Base-by-base conservation (phyloP, 2,888 invertebrate genomes). In the Dynastes tityus region DNA sequence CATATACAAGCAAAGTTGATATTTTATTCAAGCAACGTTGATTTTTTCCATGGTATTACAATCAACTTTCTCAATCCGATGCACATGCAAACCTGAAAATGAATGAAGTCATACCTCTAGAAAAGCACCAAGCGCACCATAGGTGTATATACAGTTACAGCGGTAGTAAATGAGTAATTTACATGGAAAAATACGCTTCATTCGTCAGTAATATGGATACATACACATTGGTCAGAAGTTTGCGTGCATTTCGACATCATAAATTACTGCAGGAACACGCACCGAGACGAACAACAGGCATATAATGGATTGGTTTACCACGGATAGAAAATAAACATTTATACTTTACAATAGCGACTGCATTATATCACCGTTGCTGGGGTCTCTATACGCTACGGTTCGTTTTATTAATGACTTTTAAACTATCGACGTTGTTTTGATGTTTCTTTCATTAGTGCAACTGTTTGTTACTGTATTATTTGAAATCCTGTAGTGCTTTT, bases 251-350 rank as follows among this genome's bases (percentile, higher is more conserved):
- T 80, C 77, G 78, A 68, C 78, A 83, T 80, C 81, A 86, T 86
- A 85, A 86, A 86, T 86, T 85, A 84, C 82, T 76, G 71, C 77
- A 79, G 82, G 82, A 45, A 74, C 85, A 85, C 85, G 85, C 85
- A 85, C 84, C 82, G 83, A 82, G 83, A 83, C 83, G 81, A 81
- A 74, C 73, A 74, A 61, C 73, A 63, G 55, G 80, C 80, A 81
- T 82, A 85, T 85, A 85, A 85, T 85, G 85, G 83, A 85, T 85
- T 84, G 85, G 83, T 84, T 85, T 84, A 82, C 83, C 82, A 83
- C 83, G 83, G 84, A 84, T 84, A 85, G 84, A 84, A 85, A 84
- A 84, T 84, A 84, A 84, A 84, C 85, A 84, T 84, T 85, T 85
- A 83, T 85, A 83, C 83, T 78, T 74, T 71, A 79, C 78, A 79